A percentile compares a stretch with the other conserved stretches of the same genome.
Conservation (phyloP, 2,888 invertebrate species). For the Hanleya hanleyi region DNA sequence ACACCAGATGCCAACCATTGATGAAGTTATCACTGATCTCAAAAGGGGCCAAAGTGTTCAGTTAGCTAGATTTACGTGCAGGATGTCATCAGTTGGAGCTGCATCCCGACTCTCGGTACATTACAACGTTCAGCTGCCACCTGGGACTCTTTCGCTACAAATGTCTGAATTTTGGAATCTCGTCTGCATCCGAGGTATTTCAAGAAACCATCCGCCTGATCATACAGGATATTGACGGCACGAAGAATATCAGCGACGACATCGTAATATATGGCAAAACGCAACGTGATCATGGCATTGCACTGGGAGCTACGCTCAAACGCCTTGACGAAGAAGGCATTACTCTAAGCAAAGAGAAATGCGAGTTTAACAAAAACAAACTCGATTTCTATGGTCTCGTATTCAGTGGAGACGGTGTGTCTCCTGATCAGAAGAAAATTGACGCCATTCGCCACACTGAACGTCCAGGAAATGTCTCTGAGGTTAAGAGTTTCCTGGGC, state of each 20-base stretch:
- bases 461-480: slow-evolving; percentile 39
- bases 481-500: slow-evolving; percentile 43
- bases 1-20: slow-evolving; percentile 41
- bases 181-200: slow-evolving; percentile 38
- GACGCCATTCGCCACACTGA: slow-evolving; percentile 34
- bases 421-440: slow-evolving; percentile 40
- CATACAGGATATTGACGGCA: slow-evolving; percentile 24
- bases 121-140: slow-evolving; percentile 44
- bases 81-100: slow-evolving; percentile 49
- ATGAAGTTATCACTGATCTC: slow-evolving; percentile 44
- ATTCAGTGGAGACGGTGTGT: slow-evolving; percentile 19
- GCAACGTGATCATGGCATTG: slow-evolving; percentile 34
- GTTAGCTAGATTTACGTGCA: slow-evolving; percentile 39
- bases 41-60: slow-evolving; percentile 43
- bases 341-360: background rate
- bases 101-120: slow-evolving; percentile 35
- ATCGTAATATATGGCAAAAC: slow-evolving; percentile 39
- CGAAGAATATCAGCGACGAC: slow-evolving; percentile 44
- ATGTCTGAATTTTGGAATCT: slow-evolving; percentile 41
- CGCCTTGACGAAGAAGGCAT: slow-evolving; percentile 20
- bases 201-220: slow-evolving; percentile 34
- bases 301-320: slow-evolving; percentile 24
- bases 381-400: background rate
- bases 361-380: background rate
- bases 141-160: slow-evolving; percentile 40